These are phyloP conservation scores for Charaxes varanes DNA, from an alignment of 1,140 invertebrate genomes.

Conservation along the genomic window DNA sequence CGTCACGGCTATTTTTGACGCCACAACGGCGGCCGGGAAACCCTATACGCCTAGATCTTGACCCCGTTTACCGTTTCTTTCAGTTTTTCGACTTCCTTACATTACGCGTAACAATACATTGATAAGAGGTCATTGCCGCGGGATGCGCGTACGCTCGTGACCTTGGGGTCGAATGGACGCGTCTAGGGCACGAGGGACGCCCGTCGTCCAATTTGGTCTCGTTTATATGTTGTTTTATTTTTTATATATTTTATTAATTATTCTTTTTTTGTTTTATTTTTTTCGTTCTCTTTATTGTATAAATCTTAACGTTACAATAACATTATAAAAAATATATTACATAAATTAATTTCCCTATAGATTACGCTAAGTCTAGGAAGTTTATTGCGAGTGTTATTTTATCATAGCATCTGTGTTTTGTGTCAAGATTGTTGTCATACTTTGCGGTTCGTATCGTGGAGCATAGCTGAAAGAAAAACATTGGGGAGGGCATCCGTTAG, in stretches of 20 bases:
- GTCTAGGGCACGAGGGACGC: slow-evolving; percentile 7
- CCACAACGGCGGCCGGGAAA: slow-evolving; percentile 37
- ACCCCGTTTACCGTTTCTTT: slow-evolving; percentile 46
- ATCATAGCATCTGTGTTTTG: slow-evolving; percentile 46
- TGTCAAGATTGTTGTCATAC: slow-evolving; percentile 32
- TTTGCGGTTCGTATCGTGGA: slow-evolving; percentile 27
- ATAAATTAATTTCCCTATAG: slow-evolving; percentile 53
- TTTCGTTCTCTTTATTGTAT: slow-evolving; percentile 69
- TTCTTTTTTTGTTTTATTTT: slow-evolving; percentile 64
- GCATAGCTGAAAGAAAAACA: slow-evolving; percentile 70
- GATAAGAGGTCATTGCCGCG: slow-evolving; percentile 60
- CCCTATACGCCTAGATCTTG: slow-evolving; percentile 56
- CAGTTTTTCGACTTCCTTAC: slow-evolving; percentile 36
- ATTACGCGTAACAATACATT: slow-evolving; percentile 32
- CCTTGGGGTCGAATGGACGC: slow-evolving; percentile 33
- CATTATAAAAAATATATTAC: slow-evolving; percentile 71
- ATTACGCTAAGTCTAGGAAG: slow-evolving; percentile 43
- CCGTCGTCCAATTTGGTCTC: slow-evolving; percentile 14
- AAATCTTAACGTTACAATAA: slow-evolving; percentile 68
- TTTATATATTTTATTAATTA: no score
- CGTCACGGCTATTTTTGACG: slow-evolving; percentile 47
- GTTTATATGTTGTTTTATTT: slow-evolving; percentile 40
- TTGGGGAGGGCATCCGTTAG: slow-evolving; percentile 33
- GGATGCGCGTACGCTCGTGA: slow-evolving; percentile 34
- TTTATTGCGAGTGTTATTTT: slow-evolving; percentile 31